These are phyloP conservation scores for Hymenopus coronatus DNA, from an alignment of 2,888 invertebrate genomes.

Conservation along the genomic window DNA sequence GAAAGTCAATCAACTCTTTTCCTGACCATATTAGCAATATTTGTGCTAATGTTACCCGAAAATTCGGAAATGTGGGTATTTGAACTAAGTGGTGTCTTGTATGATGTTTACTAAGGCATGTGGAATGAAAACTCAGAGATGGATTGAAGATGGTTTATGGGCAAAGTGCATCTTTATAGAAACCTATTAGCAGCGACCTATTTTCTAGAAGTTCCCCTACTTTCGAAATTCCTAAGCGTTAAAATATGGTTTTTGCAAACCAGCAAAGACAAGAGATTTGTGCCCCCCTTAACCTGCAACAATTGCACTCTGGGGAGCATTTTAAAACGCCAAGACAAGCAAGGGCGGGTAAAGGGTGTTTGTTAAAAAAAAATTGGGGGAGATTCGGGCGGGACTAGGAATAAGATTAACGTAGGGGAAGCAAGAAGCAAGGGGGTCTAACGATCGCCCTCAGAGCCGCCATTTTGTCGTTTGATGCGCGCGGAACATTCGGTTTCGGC, in stretches of 20 bases:
- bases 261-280: not conserved
- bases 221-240: not conserved
- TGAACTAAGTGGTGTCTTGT: no score
- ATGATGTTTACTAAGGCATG: no score
- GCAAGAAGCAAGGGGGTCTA: not conserved
- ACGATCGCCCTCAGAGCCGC: slow-evolving; percentile 22
- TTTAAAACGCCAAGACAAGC: not conserved
- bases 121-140: no score
- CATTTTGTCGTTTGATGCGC: slow-evolving; percentile 27
- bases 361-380: not conserved
- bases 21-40: no score
- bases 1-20: no score
- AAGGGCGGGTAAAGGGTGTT: not conserved
- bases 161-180: no score
- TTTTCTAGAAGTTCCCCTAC: no score
- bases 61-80: no score
- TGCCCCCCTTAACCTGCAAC: not conserved
- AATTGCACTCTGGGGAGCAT: not conserved
- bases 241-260: not conserved
- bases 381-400: not conserved
- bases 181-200: no score
- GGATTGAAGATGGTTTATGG: no score
- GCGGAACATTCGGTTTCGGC: slow-evolving; percentile 27
- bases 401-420: slow-evolving; percentile 17
- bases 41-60: no score